Evolutionary conservation across 2,888 invertebrate genomes (phyloP), one percentile per base, ranked within the genome.

Genomic region (Polydrusus cervinus): DNA sequence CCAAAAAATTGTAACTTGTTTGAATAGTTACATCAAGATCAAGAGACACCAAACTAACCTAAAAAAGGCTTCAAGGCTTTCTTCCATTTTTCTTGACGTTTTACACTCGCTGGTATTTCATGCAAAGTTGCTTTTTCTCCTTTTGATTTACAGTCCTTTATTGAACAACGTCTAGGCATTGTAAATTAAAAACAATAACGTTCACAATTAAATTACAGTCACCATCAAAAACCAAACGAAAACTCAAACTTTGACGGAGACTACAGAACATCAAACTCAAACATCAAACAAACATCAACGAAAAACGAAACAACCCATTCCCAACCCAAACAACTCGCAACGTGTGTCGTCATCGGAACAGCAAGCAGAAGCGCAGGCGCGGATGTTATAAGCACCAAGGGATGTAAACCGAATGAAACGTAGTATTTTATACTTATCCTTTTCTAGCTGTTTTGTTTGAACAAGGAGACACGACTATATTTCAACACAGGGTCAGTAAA

Each of bases 1-100:
- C 25, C 25, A n/a, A n/a, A n/a, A n/a, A n/a, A n/a, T n/a, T 5
- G 3, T 25, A 3, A 3, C 1, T 13, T 51, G 25, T 51, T 51
- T 20, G 18, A 20, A 13, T 10, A 2, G 47, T 3, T 14, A 47
- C 2, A 10, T 6, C 18, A 14, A 13, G 3, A 53, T n/a, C n/a
- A n/a, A n/a, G n/a, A n/a, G 25, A 25, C 13, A 55, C 1, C 14
- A 14, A 57, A 57, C 57, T 57, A 57, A 57, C 57, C 57, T 57
- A 38, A 16, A 57, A 38, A 14, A 3, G 16, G 13, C 57, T 57
- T 57, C 13, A 57, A 38, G 16, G 57, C 57, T 11, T 57, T 57
- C 14, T 57, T 57, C 57, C 57, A 57, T 38, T 38, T 34, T 14
- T 57, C 57, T 38, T 16, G 57, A 0, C 57, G 34, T 57, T 57